Base-by-base conservation (phyloP, 2,888 invertebrate species). In the Dryococelus australis region DNA sequence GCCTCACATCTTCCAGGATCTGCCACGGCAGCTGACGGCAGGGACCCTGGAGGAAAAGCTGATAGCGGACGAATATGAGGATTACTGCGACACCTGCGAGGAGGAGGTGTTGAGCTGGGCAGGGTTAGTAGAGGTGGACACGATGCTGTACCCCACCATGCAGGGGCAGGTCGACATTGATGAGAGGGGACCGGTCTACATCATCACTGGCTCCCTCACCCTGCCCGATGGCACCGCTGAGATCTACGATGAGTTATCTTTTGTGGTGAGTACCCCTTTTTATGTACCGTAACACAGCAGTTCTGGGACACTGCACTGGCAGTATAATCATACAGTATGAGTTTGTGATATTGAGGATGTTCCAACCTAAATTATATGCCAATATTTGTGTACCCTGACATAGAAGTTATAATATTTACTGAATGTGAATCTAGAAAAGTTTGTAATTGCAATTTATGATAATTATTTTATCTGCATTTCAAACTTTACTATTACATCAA, bases 71-170 rank as follows among this genome's bases (percentile, higher is more conserved):
- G 91, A 91, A 5, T 91, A 92, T 0, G 91, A 92, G 8, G 92
- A 92, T n/a, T 88, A 92, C 51, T 92, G 93, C 51, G 92, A 92
- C 24, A 92, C 92, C 47, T 92, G 93, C 47, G 93, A 92, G 88
- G 92, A 93, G 86, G 93, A 94, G 87, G 93, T 93, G 85, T 91
- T 94, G 88, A 93, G 93, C 90, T 94, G 94, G 94, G 92, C 92
- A 89, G 95, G 94, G 20, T 91, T 93, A 83, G 92, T 94, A 86
- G 93, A 95, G 91, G 88, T 95, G 87, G 94, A 95, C 90, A 92
- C 94, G 5, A 90, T 94, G 9, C 91, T 93, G 65, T 95, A 94
- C 92, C 94, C 94, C 0, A 94, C 94, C 12, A 93, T 95, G 86
- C 92, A 93, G 86, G 94, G 94, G 51, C 92, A 93, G 65, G 91